Conservation (phyloP, 2,797 vertebrate species). For the Miichthys miiuy region DNA sequence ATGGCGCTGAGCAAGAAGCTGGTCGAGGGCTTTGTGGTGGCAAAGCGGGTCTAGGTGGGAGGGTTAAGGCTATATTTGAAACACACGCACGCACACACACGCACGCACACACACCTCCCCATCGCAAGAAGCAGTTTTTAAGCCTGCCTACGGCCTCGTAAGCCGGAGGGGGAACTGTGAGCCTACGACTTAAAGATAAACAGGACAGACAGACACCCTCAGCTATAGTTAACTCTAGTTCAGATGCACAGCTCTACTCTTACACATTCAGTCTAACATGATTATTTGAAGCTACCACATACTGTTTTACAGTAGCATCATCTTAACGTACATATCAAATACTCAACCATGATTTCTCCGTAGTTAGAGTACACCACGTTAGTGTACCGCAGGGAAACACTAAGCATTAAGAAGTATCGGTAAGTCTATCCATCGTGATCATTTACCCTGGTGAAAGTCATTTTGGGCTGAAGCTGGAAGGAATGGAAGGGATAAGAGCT, state of each 20-base stretch:
- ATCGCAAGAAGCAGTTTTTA: slow-evolving; percentile 47
- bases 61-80: slow-evolving; percentile 75
- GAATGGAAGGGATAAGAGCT: slow-evolving; percentile 72
- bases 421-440: slow-evolving; percentile 59
- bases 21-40: slow-evolving; percentile 44
- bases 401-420: slow-evolving; percentile 46
- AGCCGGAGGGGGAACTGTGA: slow-evolving; percentile 45
- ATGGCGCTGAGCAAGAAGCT: slow-evolving; percentile 51
- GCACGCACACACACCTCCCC: slow-evolving; percentile 14
- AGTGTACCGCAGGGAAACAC: slow-evolving; percentile 55
- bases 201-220: slow-evolving; percentile 40
- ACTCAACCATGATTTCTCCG: slow-evolving; percentile 54
- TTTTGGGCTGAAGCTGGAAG: slow-evolving; percentile 79
- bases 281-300: slow-evolving; percentile 66
- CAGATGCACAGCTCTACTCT: slow-evolving; percentile 58
- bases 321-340: slow-evolving; percentile 63
- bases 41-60: slow-evolving; percentile 34
- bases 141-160: slow-evolving; percentile 32
- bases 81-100: slow-evolving; percentile 21
- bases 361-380: slow-evolving; percentile 46
- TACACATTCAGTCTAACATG: slow-evolving; percentile 69
- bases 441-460: slow-evolving; percentile 75
- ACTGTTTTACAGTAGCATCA: slow-evolving; percentile 66
- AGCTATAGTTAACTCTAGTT: slow-evolving; percentile 45
- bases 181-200: slow-evolving; percentile 48